Evolutionary conservation across 2,888 invertebrate species (phyloP).

Genomic region (Sarcophaga caerulescens): DNA sequence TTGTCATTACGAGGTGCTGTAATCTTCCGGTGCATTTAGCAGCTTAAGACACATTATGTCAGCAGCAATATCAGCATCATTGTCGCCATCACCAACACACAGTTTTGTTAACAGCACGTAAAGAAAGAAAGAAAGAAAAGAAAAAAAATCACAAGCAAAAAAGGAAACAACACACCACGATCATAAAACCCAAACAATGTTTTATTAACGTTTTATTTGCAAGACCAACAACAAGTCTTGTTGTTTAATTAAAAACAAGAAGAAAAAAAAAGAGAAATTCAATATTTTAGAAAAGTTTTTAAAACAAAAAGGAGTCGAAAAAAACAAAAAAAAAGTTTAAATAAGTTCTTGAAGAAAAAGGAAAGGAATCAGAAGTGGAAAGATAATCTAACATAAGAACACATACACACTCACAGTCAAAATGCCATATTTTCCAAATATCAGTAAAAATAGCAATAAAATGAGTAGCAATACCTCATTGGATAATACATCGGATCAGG

Average conservation of each 20-base stretch:
- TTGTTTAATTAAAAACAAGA: constrained; percentile 2
- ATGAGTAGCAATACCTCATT: constrained; percentile 75
- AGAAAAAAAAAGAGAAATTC: too few relatives aligned
- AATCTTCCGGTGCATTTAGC: background rate
- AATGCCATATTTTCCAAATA: constrained; percentile 73
- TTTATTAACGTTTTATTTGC: constrained; percentile 53
- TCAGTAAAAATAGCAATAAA: constrained; percentile 70
- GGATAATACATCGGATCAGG: constrained; percentile 79
- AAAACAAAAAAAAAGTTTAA: too few relatives aligned
- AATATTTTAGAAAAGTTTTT: too few relatives aligned
- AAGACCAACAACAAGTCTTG: constrained; percentile 61
- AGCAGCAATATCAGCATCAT: background rate
- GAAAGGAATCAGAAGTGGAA: constrained; percentile 12
- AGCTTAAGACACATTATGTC: constrained; percentile 21
- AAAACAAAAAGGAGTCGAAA: too few relatives aligned
- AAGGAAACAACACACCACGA: constrained; percentile 3
- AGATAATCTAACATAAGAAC: too few relatives aligned
- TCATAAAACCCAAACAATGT: constrained; percentile 50
- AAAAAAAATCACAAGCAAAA: too few relatives aligned
- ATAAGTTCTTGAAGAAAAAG: too few relatives aligned
- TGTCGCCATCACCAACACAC: too few relatives aligned
- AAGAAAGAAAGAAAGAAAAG: too few relatives aligned
- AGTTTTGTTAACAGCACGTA: background rate
- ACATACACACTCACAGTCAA: constrained; percentile 20
- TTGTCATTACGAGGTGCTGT: background rate